A percentile compares a stretch with the other conserved stretches of the same genome.
phyloP scores from a whole-genome alignment of 2,888 invertebrate species.

The Diploptera punctata region DNA sequence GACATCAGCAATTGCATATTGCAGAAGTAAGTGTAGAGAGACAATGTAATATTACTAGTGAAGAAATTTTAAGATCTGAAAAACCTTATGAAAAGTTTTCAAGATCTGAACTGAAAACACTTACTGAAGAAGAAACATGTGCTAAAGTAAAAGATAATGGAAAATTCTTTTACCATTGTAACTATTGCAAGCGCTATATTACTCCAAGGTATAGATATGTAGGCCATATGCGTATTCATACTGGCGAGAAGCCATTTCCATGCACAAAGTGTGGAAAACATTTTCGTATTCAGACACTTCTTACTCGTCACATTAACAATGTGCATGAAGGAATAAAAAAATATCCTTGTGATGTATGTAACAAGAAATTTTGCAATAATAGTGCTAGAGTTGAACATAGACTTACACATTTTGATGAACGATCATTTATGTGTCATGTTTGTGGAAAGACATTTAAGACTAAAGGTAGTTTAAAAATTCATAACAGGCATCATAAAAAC shows the following conservation, averaged over 20 bases:
- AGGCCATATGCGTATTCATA: neutral
- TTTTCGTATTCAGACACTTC: neutral
- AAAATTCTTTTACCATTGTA: slow-evolving; percentile 1
- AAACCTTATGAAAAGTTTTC: slow-evolving; percentile 6
- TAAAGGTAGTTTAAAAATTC: slow-evolving; percentile 68
- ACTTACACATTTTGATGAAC: slow-evolving; percentile 53
- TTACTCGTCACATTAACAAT: neutral
- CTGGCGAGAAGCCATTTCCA: neutral
- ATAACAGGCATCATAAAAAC: slow-evolving; percentile 64
- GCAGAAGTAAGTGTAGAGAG: no score
- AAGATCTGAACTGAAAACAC: neutral
- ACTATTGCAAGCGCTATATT: slow-evolving; percentile 1
- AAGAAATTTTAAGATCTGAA: no score
- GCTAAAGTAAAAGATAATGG: slow-evolving; percentile 16
- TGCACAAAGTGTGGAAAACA: neutral
- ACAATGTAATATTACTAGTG: no score
- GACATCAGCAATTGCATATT: neutral
- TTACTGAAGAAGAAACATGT: neutral
- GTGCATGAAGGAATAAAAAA: slow-evolving; percentile 25
- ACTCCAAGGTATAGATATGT: neutral
- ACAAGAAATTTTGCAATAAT: neutral
- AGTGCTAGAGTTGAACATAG: slow-evolving; percentile 9
- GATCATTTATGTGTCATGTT: slow-evolving; percentile 18
- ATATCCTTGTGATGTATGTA: slow-evolving; percentile 20
- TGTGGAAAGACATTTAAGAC: slow-evolving; percentile 63